Evolutionary conservation across 1,140 invertebrate genomes (phyloP).

Genomic region (Zaprionus nigranus): DNA sequence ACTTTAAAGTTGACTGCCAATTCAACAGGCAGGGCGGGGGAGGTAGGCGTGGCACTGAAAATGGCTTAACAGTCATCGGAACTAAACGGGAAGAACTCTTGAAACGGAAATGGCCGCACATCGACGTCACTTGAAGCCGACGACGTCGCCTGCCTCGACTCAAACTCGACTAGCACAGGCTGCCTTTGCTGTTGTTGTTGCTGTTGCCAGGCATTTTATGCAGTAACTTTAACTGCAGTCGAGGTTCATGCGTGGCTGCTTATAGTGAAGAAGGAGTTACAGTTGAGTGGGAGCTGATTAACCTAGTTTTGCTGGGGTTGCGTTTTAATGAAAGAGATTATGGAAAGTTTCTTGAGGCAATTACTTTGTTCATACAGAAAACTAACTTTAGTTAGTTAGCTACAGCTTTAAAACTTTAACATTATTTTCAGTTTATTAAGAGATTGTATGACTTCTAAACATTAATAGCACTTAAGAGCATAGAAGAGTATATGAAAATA

Average conservation of each 20-base stretch:
- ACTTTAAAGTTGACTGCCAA: constrained; percentile 52
- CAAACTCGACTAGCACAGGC: too few species aligned
- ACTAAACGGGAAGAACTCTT: constrained; percentile 68
- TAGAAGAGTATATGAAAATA: too few species aligned
- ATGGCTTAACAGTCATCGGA: constrained; percentile 61
- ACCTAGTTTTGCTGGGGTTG: constrained; percentile 3
- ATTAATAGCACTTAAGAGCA: too few species aligned
- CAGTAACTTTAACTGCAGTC: constrained; percentile 10
- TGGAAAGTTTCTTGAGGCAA: background rate
- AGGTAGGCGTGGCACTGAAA: constrained; percentile 25
- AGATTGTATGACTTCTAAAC: too few species aligned
- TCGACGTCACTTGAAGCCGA: constrained; percentile 50
- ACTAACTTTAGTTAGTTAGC: background rate
- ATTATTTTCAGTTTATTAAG: too few species aligned
- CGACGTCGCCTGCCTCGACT: constrained; percentile 24
- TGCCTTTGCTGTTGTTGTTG: background rate
- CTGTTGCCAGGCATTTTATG: constrained; percentile 9
- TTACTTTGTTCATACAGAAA: background rate
- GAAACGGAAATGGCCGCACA: constrained; percentile 70
- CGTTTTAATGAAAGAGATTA: background rate
- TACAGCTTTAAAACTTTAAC: too few species aligned
- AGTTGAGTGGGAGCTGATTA: background rate
- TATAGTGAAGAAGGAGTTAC: background rate
- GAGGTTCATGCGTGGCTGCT: constrained; percentile 26
- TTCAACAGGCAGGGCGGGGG: background rate